phyloP scores from a whole-genome alignment of 2,888 invertebrate genomes.

The Morpho achilles region DNA sequence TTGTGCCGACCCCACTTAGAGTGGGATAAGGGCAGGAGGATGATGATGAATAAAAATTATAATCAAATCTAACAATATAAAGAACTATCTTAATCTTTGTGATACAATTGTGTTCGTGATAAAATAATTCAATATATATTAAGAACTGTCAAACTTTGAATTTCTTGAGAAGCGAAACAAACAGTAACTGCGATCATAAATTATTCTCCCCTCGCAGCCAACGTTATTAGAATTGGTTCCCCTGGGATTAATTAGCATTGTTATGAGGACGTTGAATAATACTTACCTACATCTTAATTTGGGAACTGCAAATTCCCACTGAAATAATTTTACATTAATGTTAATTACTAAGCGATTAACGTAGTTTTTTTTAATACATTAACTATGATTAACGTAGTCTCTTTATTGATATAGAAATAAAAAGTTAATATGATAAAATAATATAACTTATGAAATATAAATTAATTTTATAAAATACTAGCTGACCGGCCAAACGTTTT shows the following conservation, averaged over 20 bases:
- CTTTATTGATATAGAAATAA: too few species aligned
- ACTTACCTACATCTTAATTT: constrained; percentile 17
- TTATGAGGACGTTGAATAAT: constrained; percentile 24
- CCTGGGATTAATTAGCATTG: constrained; percentile 33
- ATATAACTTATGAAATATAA: too few species aligned
- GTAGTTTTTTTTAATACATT: too few species aligned
- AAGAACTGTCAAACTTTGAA: constrained; percentile 13
- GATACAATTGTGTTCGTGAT: not conserved
- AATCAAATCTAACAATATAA: too few species aligned
- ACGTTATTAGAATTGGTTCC: constrained; percentile 32
- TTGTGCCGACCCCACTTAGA: too few species aligned
- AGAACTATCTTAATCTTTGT: not conserved
- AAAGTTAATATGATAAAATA: too few species aligned
- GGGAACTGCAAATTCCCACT: constrained; percentile 1
- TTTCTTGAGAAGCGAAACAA: constrained; percentile 29
- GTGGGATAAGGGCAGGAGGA: too few species aligned
- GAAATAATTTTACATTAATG: not conserved
- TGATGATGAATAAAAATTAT: too few species aligned
- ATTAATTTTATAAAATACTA: too few species aligned
- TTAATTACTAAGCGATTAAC: not conserved
- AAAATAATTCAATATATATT: not conserved
- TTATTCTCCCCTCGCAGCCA: constrained; percentile 30
- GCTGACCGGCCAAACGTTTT: too few species aligned
- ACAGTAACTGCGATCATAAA: constrained; percentile 33
- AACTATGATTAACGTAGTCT: too few species aligned